Conservation (phyloP, 30 jellyfish, hydroid and myxozoan species). For the Cassiopea xamachana region DNA sequence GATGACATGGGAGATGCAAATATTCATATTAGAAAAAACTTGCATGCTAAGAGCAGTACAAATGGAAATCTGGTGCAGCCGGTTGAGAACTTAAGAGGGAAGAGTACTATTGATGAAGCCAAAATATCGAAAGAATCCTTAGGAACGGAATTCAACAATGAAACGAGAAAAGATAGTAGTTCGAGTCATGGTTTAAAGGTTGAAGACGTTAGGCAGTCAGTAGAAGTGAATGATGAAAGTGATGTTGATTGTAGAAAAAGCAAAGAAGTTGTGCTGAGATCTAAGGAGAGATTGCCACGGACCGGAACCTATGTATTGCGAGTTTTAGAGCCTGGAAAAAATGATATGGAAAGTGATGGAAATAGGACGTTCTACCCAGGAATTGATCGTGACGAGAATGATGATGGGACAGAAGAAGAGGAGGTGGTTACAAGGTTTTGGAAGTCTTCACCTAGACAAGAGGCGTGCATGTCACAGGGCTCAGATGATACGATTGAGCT, state of each 20-base stretch:
- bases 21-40: neutral
- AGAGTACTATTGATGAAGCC: too few relatives aligned
- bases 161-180: neutral
- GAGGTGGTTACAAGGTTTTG: neutral
- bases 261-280: neutral
- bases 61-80: neutral
- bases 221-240: neutral
- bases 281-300: neutral
- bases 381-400: neutral
- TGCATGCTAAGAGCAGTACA: neutral
- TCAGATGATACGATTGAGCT: neutral
- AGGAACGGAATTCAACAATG: too few relatives aligned
- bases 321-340: neutral
- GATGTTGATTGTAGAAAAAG: neutral
- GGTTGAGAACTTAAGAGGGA: too few relatives aligned
- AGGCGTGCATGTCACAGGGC: neutral
- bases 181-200: neutral
- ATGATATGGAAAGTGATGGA: neutral
- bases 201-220: neutral
- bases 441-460: constrained; percentile 1
- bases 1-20: neutral
- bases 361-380: neutral
- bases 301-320: constrained; percentile 14
- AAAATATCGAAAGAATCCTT: too few relatives aligned
- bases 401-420: neutral